Conservation (phyloP, 2,113 vertebrate genomes). For the Rafetus swinhoei region DNA sequence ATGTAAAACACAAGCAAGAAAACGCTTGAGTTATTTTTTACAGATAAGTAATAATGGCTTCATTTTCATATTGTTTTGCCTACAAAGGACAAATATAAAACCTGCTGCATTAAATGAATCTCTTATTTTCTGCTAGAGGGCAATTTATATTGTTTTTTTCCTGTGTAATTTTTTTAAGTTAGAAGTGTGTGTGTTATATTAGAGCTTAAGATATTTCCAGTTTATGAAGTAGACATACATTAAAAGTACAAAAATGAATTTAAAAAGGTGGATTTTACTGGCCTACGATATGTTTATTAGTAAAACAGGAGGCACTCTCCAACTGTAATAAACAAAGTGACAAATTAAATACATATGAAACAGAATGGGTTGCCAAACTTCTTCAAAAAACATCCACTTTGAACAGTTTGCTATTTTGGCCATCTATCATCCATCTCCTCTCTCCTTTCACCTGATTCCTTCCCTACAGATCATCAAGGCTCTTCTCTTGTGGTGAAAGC, state of each 20-base stretch:
- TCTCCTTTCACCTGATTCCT: background rate
- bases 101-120: rapidly evolving
- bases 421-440: background rate
- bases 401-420: background rate
- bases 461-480: background rate
- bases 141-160: background rate
- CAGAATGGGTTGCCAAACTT: background rate
- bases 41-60: background rate
- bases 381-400: background rate
- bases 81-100: background rate
- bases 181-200: rapidly evolving
- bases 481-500: background rate
- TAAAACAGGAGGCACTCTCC: background rate
- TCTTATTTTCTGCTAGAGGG: background rate
- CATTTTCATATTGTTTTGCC: background rate
- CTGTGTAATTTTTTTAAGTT: background rate
- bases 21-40: background rate
- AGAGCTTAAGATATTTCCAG: background rate
- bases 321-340: background rate
- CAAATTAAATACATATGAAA: background rate
- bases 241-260: background rate
- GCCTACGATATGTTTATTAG: background rate
- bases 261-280: background rate
- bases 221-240: background rate
- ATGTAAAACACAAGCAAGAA: background rate